Conservation (phyloP, 2,797 vertebrate species). For the Harpagifer antarcticus region DNA sequence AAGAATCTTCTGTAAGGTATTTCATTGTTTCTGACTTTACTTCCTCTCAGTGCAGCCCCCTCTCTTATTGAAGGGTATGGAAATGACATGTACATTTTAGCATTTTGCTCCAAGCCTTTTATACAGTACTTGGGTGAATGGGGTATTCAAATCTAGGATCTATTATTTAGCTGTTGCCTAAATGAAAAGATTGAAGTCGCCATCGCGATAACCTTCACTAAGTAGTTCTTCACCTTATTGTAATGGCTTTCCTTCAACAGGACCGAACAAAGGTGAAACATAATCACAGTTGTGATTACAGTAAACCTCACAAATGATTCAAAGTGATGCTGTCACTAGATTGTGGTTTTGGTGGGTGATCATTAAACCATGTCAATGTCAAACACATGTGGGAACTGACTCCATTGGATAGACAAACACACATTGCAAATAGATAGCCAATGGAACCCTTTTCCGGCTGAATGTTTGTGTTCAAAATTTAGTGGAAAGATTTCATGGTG, state of each 20-base stretch:
- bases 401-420: conserved; percentile 31
- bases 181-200: conserved; percentile 43
- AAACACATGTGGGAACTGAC: conserved; percentile 23
- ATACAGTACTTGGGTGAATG: not conserved
- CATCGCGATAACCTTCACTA: conserved; percentile 38
- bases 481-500: conserved; percentile 31
- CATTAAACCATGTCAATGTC: conserved; percentile 37
- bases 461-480: conserved; percentile 22
- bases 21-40: not conserved
- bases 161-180: conserved; percentile 29
- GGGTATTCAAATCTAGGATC: conserved; percentile 13
- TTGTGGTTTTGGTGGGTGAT: conserved; percentile 24
- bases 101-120: conserved; percentile 17
- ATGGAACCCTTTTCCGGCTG: not conserved
- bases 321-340: conserved; percentile 39
- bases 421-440: conserved; percentile 1
- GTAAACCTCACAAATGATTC: conserved; percentile 60
- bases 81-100: conserved; percentile 56
- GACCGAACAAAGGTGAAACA: conserved; percentile 28
- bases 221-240: conserved; percentile 36
- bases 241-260: conserved; percentile 24
- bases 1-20: not conserved
- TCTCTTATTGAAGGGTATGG: conserved; percentile 43
- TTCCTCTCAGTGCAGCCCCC: not conserved
- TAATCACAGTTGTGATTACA: conserved; percentile 43